Base-by-base conservation (phyloP, 2,888 invertebrate genomes). In the Diplolepis rosae region DNA sequence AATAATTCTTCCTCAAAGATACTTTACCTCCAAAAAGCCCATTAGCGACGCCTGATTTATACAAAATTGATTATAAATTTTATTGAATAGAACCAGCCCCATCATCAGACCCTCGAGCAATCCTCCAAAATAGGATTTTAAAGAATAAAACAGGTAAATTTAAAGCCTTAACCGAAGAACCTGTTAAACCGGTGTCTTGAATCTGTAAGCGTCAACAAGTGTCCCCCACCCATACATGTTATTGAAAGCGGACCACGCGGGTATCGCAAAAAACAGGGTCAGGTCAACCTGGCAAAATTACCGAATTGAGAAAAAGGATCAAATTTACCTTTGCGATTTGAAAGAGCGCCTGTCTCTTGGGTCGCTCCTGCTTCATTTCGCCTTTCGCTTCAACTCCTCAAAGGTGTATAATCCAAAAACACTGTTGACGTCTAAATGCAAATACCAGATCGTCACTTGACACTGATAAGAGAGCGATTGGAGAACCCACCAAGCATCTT, bases 241-340 rank as follows among this genome's bases (percentile, higher is more conserved):
- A 28, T 18, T n/a, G 28, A 18, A 56, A 22, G 18, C 13, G 39
- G 35, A 13, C 61, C 61, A 61, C 24, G 61, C 61, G 35, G 35
- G 39, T 39, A 24, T 61, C 35, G 56, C 35, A 61, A 61, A 61
- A 61, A 61, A 39, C 39, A 24, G 24, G 18, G 42, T 56, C 18
- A 54, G 7, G 13, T 69, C 39, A 18, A 32, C 11, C 22, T 1
- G 48, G 22, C 22, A 48, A 48, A 48, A 48, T 48, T 22, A 0
- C 30, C n/a, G 27, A 15, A n/a, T 30, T 30, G 52, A 22, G 13
- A 66, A 51, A 27, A 65, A 22, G 42, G 51, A 42, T 24, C 30
- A 73, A 48, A 61, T 66, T 61, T 85, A 94, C 94, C 94, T 94
- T 94, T 68, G 94, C 93, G 84, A 94, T 92, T 89, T 94, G 94